Evolutionary conservation across 2,113 vertebrate species (phyloP).

Genomic region (Nasalis larvatus): DNA sequence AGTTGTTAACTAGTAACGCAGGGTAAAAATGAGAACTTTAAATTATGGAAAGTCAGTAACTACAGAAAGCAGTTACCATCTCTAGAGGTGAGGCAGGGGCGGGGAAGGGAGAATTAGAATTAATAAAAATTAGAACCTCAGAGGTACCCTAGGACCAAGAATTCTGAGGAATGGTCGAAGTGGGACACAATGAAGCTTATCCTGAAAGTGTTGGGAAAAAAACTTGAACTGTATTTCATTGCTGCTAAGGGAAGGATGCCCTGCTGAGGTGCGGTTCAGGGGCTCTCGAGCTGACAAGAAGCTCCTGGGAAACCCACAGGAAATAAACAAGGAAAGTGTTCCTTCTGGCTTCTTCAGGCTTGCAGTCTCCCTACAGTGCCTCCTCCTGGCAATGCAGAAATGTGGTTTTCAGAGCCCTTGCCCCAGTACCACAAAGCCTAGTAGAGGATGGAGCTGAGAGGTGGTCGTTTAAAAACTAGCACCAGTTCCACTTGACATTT

Average conservation of each 20-base stretch:
- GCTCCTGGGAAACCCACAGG: not conserved
- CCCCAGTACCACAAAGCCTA: not conserved
- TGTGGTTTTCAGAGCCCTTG: too few relatives aligned
- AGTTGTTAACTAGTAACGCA: not conserved
- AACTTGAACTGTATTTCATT: not conserved
- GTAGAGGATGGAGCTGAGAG: too few relatives aligned
- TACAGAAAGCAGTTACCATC: not conserved
- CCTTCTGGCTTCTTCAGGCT: not conserved
- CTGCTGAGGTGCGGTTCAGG: not conserved
- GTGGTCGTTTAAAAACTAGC: not conserved
- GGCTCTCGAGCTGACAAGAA: not conserved
- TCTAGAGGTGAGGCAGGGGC: too few relatives aligned
- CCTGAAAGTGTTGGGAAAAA: not conserved
- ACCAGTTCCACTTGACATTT: not conserved
- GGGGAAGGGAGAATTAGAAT: not conserved
- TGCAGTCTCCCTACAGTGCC: not conserved
- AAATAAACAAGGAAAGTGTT: not conserved
- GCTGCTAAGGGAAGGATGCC: not conserved
- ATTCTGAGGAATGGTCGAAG: not conserved
- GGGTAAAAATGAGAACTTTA: not conserved
- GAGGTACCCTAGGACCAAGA: not conserved
- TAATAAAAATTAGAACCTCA: not conserved
- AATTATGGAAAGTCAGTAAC: not conserved
- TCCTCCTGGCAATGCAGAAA: not conserved
- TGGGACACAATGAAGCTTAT: not conserved